A percentile compares a stretch with the other conserved stretches of the same genome.
phyloP scores from a whole-genome alignment of 1,140 invertebrate genomes.

The Hyles euphorbiae region DNA sequence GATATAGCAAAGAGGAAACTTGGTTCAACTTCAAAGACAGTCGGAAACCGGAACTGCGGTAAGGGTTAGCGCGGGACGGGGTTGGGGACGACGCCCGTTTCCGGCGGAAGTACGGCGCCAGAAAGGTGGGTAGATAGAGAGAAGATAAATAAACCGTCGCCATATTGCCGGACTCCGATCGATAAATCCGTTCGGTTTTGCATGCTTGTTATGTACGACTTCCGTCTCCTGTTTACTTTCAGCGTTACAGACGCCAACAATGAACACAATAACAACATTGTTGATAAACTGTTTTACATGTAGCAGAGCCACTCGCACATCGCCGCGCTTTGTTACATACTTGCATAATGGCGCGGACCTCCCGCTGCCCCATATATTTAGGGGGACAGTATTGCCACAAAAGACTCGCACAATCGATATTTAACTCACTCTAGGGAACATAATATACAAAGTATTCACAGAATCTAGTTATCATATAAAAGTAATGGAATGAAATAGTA shows the following conservation, averaged over 20 bases:
- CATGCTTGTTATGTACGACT: conserved; percentile 54
- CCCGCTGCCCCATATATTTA: too few relatives aligned
- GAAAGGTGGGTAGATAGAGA: conserved; percentile 62
- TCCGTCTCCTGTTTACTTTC: conserved; percentile 63
- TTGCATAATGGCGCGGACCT: too few relatives aligned
- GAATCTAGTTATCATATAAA: too few relatives aligned
- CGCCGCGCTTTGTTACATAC: too few relatives aligned
- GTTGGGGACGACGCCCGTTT: conserved; percentile 71
- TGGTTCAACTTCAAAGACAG: conserved; percentile 57
- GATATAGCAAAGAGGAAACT: conserved; percentile 47
- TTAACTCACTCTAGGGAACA: too few relatives aligned
- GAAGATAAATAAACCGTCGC: conserved; percentile 63
- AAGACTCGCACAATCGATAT: too few relatives aligned
- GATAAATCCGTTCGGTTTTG: conserved; percentile 67
- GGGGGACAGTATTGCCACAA: too few relatives aligned
- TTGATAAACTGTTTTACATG: conserved; percentile 4
- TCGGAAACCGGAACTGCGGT: conserved; percentile 69
- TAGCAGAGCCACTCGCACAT: too few relatives aligned
- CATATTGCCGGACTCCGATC: conserved; percentile 65
- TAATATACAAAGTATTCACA: too few relatives aligned
- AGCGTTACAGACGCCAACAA: conserved; percentile 14
- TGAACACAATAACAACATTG: conserved; percentile 3
- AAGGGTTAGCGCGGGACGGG: conserved; percentile 71
- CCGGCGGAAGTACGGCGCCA: conserved; percentile 68
- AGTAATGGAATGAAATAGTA: too few relatives aligned